Base-by-base conservation (phyloP, 2,888 invertebrate species). In the Scaeva pyrastri region DNA sequence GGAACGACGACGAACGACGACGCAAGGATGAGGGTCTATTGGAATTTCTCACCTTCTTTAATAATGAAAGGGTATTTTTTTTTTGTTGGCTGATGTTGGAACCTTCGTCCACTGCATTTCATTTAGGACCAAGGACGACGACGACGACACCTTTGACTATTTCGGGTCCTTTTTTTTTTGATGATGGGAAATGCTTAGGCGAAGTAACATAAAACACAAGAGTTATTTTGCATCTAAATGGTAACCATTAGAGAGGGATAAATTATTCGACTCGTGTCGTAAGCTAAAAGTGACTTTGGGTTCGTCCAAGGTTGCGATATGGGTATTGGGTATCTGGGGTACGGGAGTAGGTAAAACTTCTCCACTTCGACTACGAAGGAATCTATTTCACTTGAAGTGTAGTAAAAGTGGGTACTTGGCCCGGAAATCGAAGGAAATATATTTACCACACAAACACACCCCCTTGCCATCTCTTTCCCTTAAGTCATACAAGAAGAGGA, bases 221-320 rank as follows among this genome's bases (percentile, higher is more conserved):
- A 76, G 64, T 70, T 62, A 81, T 81, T 81, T 76, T 58, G 81
- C 76, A 85, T 85, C 81, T 73, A 85, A 85, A 60, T 77, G 85
- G 68, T 50, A 81, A 58, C 55, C 81, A 81, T 81, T 76, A 81
- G 70, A 23, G 62, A 79, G 64, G 73, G 81, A 85, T 85, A 85
- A 85, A 85, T 81, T 85, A 85, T 85, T 85, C 85, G 85, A 60
- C 56, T 73, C 81, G 55, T 85, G 85, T 81, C 85, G 76, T 56
- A 45, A 2, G 23, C 3, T 64, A 5, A 2, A n/a, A 8, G n/a
- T 0, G 16, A 7, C 2, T 4, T 31, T 26, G 10, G 23, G 55
- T 62, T 39, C 31, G 8, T 8, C 8, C 31, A 31, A 8, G 68
- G n/a, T n/a, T n/a, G n/a, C n/a, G n/a, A n/a, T n/a, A 11, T 12